Conservation (phyloP, 2,888 invertebrate species). For the Podotricha telesiphe region DNA sequence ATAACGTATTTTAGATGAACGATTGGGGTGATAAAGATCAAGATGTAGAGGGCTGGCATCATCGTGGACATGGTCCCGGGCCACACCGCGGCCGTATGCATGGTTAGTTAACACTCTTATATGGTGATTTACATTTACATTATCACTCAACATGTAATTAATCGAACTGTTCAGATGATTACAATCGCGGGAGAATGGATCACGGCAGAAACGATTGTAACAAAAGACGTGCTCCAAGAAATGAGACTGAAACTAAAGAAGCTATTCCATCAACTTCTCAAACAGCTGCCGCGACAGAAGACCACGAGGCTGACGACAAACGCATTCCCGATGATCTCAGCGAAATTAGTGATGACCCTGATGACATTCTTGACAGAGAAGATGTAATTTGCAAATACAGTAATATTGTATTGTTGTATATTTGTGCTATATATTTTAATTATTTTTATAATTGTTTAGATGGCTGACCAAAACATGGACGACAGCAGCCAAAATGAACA, state of each 20-base stretch:
- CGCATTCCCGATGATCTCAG: conserved; percentile 89
- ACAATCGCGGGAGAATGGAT: conserved; percentile 74
- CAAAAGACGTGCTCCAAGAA: conserved; percentile 69
- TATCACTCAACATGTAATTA: not conserved
- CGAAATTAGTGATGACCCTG: conserved; percentile 95
- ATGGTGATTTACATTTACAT: not conserved
- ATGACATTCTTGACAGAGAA: conserved; percentile 92
- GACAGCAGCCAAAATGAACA: conserved; percentile 70
- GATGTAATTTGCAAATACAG: conserved; percentile 73
- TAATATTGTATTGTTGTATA: not conserved
- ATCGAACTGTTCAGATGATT: conserved; percentile 61
- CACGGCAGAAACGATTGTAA: conserved; percentile 61
- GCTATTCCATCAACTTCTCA: conserved; percentile 63
- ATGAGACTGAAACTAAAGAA: conserved; percentile 65
- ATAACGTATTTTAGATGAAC: conserved; percentile 62
- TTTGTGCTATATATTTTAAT: not conserved
- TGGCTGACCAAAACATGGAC: conserved; percentile 73
- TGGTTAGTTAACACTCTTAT: conserved; percentile 53
- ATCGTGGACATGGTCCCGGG: conserved; percentile 74
- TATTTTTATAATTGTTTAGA: conserved; percentile 53
- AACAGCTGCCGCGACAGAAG: conserved; percentile 54
- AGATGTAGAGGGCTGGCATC: conserved; percentile 78
- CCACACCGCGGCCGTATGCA: conserved; percentile 78
- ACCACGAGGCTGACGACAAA: conserved; percentile 78
- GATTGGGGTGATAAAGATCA: conserved; percentile 81